Evolutionary conservation across 1,140 invertebrate genomes (phyloP), one percentile per base, ranked within the genome.

Genomic region (Euwallacea fornicatus): DNA sequence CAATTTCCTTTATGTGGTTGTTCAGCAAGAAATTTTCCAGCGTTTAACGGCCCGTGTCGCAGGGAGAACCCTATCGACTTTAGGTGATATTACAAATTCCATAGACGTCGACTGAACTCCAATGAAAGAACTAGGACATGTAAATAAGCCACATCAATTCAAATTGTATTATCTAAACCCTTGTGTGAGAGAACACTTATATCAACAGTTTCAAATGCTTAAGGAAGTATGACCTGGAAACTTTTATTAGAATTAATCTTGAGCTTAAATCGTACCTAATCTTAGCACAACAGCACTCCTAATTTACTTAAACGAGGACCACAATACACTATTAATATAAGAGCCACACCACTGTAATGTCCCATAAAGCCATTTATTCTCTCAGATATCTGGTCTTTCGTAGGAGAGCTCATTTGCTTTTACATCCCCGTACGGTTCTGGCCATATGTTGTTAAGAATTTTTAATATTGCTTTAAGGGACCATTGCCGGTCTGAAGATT

Each of bases 391-490:
- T 56, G 54, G 54, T 16, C 33, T 61, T 61, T 61, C 58, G 58
- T 43, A 44, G 21, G 21, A 33, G 21, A 58, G 42, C 53, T 44
- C 65, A 58, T 66, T 66, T 44, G 65, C 41, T 66, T 66, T 66
- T 66, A 66, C 54, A 56, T 66, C 65, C 55, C 41, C 46, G 46
- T 58, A 13, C 33, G 13, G 47, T 33, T 65, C 63, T 65, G 63
- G 47, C 63, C 63, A 65, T 65, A 65, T 65, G 63, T 65, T 65
- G 63, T 65, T 65, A 65, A 65, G 42, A 65, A 65, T 65, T 65
- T 65, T 65, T 65, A 65, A 65, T 65, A 65, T 65, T 65, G 63
- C 47, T 54, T 54, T 33, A 65, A 65, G 63, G 63, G n/a, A 65
- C 54, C 63, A 65, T 65, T 65, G 53, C 47, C 63, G 47, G 63